Percentiles rank a stretch among this genome's conserved stretches.
Conservation (phyloP, 1,140 invertebrate genomes). For the Philaenus spumarius region DNA sequence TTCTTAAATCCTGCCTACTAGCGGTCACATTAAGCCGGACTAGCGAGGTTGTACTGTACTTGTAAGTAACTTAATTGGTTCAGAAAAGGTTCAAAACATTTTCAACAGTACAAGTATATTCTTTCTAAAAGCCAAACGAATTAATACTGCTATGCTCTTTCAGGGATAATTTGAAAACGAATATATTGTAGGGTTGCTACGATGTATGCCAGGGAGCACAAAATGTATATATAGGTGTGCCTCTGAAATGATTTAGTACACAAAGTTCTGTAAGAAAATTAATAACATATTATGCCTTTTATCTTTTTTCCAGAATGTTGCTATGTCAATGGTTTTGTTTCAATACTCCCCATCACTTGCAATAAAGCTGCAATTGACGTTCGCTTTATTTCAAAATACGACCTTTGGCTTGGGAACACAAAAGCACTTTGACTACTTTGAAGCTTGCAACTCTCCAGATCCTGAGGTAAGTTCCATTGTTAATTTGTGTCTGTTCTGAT, state of each 20-base stretch:
- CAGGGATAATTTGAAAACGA: neutral
- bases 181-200: no score
- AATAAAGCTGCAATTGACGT: conserved; percentile 58
- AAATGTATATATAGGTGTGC: neutral
- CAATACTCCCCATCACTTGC: conserved; percentile 57
- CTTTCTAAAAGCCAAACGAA: no score
- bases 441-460: conserved; percentile 50
- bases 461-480: conserved; percentile 56
- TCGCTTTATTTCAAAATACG: conserved; percentile 59
- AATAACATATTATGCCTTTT: neutral
- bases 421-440: conserved; percentile 61
- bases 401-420: conserved; percentile 68
- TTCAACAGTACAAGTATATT: no score
- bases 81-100: no score
- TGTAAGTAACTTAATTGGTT: no score
- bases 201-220: neutral
- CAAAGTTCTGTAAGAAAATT: neutral
- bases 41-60: no score
- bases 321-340: conserved; percentile 60
- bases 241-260: neutral
- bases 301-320: conserved; percentile 37
- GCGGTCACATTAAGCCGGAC: no score
- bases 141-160: no score
- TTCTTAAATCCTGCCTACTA: no score
- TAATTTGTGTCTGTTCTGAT: no score